Evolutionary conservation across 2,888 invertebrate species (phyloP), one percentile per base, ranked within the genome.

Genomic region (Dasysyrphus albostriatus): DNA sequence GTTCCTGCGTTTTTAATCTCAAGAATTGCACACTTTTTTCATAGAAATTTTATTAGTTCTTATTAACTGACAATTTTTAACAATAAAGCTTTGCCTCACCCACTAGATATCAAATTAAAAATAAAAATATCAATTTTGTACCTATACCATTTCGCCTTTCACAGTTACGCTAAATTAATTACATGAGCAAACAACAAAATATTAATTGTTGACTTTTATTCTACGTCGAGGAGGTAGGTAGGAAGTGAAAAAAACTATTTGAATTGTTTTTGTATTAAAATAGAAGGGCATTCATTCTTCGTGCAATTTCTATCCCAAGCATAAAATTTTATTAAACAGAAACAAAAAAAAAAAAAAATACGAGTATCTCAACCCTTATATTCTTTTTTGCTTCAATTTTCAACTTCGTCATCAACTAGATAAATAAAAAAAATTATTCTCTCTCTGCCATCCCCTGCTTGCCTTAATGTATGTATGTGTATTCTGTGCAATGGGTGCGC

Each of bases 91-190:
- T 9, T 47, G 16, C 14, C 14, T 0, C 8, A 1, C 42, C 14
- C 2, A 47, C 16, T n/a, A 16, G n/a, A n/a, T 7, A 44, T n/a
- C n/a, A n/a, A 16, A 8, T 16, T 3, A 44, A 14, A 42, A 42
- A 14, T 14, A 14, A 14, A 42, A 14, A 44, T 42, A 42, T 16
- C 44, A 44, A 44, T 16, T 44, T 44, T 16, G 8, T n/a, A n/a
- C 47, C 44, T 37, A 10, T 42, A 42, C 14, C 16, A 16, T 16
- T 47, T 47, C 16, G 16, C 47, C 9, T 16, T 47, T 47, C 16
- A 47, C 47, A 47, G 47, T 16, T 47, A 16, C 47, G 47, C 47
- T 16, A 16, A 47, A 47, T 47, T 47, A 47, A 47, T 47, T 47
- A 47, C n/a, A 47, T 9, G 47, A 47, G 9, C 47, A 47, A 47